A percentile compares a stretch with the other conserved stretches of the same genome.
Conservation (phyloP, 2,888 invertebrate species). For the Seira musarum region DNA sequence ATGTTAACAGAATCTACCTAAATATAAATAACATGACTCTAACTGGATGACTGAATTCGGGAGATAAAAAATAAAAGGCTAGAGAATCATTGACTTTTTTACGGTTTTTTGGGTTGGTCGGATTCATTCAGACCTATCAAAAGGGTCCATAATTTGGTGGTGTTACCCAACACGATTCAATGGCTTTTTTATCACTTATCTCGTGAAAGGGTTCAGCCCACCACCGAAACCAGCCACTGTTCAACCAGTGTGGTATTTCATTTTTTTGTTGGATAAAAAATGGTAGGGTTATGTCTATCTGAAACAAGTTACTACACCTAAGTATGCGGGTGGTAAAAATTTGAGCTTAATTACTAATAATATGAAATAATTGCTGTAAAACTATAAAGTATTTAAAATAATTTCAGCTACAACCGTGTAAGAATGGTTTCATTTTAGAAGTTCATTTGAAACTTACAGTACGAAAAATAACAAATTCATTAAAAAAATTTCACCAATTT, state of each 20-base stretch:
- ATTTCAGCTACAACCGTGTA: too few relatives aligned
- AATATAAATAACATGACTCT: background rate
- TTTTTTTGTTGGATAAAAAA: background rate
- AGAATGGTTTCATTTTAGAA: too few relatives aligned
- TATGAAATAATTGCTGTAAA: too few relatives aligned
- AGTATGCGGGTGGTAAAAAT: background rate
- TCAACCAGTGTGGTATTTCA: background rate
- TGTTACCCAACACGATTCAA: slow-evolving; percentile 36
- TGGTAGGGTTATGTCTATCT: background rate
- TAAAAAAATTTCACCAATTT: too few relatives aligned
- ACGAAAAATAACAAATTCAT: too few relatives aligned
- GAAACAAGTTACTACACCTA: background rate
- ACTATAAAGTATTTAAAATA: too few relatives aligned
- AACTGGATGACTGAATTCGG: too few relatives aligned
- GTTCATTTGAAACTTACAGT: too few relatives aligned
- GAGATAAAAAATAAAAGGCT: background rate
- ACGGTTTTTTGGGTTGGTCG: slow-evolving; percentile 43
- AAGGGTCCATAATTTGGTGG: slow-evolving; percentile 42
- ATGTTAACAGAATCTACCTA: too few relatives aligned
- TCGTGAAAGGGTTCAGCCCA: slow-evolving; percentile 56
- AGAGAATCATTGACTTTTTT: slow-evolving; percentile 41
- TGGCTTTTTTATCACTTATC: slow-evolving; percentile 52
- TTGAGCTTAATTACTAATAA: too few relatives aligned
- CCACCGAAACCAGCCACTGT: slow-evolving; percentile 26
- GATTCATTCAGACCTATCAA: slow-evolving; percentile 26